Evolutionary conservation across 1,140 invertebrate genomes (phyloP).

Genomic region (Drosophila pallidifrons): DNA sequence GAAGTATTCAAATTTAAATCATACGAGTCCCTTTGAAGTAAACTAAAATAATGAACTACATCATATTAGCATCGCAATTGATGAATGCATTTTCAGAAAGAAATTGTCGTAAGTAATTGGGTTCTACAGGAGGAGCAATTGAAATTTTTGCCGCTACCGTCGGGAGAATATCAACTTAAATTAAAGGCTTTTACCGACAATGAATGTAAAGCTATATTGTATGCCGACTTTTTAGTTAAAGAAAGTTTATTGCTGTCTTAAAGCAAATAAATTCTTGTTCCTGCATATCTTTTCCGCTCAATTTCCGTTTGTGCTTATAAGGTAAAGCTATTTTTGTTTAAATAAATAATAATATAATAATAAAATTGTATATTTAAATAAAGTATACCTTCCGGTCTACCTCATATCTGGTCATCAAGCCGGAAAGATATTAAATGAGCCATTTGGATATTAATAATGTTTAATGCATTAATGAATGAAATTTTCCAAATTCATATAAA

Average conservation of each 20-base stretch:
- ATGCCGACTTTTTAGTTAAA: background rate
- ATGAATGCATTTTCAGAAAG: background rate
- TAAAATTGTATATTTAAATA: too few species aligned
- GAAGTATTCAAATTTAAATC: background rate
- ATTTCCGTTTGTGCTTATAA: too few species aligned
- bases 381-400: too few species aligned
- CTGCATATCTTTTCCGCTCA: too few species aligned
- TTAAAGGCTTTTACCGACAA: background rate
- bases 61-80: too few species aligned
- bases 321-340: too few species aligned
- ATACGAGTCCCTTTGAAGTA: background rate
- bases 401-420: background rate
- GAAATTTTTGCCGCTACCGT: background rate
- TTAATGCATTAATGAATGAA: too few species aligned
- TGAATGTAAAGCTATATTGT: background rate
- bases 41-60: background rate
- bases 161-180: background rate
- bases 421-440: background rate
- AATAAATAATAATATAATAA: too few species aligned
- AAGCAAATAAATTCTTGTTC: too few species aligned
- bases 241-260: background rate
- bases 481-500: too few species aligned
- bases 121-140: slow-evolving; percentile 1
- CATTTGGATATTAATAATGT: too few species aligned
- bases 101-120: background rate